Evolutionary conservation across 2,888 invertebrate genomes (phyloP).

Genomic region (Tenthredo amoena): DNA sequence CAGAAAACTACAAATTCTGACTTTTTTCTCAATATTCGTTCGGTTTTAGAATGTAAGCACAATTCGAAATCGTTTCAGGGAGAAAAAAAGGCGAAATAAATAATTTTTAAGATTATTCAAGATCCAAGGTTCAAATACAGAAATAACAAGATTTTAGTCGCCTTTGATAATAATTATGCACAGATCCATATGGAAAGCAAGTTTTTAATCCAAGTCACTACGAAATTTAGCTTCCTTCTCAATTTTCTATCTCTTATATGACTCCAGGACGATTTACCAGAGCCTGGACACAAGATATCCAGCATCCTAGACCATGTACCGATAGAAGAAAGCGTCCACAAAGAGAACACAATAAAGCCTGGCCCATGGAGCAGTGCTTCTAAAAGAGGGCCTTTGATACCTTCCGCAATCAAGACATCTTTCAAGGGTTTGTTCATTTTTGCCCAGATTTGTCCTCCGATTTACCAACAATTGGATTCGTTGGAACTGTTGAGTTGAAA

Average conservation of each 20-base stretch:
- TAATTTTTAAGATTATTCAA: background rate
- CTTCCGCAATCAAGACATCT: slow-evolving; percentile 72
- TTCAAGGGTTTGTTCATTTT: slow-evolving; percentile 77
- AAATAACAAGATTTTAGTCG: background rate
- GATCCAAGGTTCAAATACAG: background rate
- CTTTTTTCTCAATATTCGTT: background rate
- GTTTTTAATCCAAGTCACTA: background rate
- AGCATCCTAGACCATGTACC: slow-evolving; percentile 82
- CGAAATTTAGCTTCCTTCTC: background rate
- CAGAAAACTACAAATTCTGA: background rate
- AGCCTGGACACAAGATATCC: slow-evolving; percentile 71
- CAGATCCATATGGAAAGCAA: too few species aligned
- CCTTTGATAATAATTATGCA: too few species aligned
- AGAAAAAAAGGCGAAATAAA: background rate
- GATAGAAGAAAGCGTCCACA: slow-evolving; percentile 79
- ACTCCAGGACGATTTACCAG: slow-evolving; percentile 67
- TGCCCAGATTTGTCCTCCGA: background rate
- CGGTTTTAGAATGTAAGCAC: background rate
- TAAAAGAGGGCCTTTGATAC: slow-evolving; percentile 73
- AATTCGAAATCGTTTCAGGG: background rate
- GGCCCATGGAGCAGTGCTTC: slow-evolving; percentile 84
- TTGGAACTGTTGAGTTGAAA: too few species aligned
- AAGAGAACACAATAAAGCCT: slow-evolving; percentile 87
- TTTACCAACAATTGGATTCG: too few species aligned
- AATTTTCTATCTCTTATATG: background rate